Percentiles rank a stretch among this genome's conserved stretches.
These are phyloP conservation scores for Danionella dracula DNA, from an alignment of 2,797 vertebrate species.

Conservation along the genomic window DNA sequence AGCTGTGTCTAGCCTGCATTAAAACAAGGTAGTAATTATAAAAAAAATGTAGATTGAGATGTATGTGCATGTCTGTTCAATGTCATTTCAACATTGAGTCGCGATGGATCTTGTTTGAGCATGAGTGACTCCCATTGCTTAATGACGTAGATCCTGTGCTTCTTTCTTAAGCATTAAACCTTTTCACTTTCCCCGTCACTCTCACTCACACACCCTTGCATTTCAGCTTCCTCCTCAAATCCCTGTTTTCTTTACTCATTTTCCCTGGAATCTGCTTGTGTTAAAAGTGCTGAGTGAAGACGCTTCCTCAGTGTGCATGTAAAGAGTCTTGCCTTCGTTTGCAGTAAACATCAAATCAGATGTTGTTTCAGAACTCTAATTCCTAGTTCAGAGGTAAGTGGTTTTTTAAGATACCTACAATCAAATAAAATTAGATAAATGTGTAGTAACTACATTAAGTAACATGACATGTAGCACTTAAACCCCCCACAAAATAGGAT, in stretches of 20 bases:
- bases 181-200: not conserved
- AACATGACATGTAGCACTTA: too few relatives aligned
- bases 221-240: not conserved
- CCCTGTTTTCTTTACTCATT: not conserved
- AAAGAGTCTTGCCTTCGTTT: conserved; percentile 2
- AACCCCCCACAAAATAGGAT: too few relatives aligned
- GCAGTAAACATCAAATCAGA: conserved; percentile 16
- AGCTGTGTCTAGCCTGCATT: conserved; percentile 17
- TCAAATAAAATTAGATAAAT: too few relatives aligned
- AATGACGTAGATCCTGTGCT: not conserved
- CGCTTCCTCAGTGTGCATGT: not conserved
- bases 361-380: not conserved
- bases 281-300: conserved; percentile 12
- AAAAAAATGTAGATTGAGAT: conserved; percentile 14
- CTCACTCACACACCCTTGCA: not conserved
- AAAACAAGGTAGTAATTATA: conserved; percentile 34
- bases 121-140: not conserved
- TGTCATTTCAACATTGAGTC: conserved; percentile 8
- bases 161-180: not conserved
- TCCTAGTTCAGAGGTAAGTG: too few relatives aligned
- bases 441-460: too few relatives aligned
- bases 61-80: not conserved
- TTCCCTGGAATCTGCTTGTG: conserved; percentile 41
- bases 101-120: conserved; percentile 19
- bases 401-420: too few relatives aligned